Base-by-base conservation (phyloP, 2,888 invertebrate species). In the Agonopterix heracliana region DNA sequence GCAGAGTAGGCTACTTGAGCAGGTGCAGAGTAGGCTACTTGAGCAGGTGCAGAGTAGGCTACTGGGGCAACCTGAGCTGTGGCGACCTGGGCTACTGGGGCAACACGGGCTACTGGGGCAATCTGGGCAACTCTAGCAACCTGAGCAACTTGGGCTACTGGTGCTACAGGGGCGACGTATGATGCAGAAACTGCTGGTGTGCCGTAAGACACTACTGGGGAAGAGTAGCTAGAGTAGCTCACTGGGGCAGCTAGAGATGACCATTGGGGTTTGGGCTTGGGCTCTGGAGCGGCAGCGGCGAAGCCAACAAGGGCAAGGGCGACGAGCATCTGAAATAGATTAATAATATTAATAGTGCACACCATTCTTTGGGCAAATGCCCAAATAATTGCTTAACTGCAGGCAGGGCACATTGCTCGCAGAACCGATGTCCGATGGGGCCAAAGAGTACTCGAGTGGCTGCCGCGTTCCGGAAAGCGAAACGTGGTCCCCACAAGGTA, bases 71-170 rank as follows among this genome's bases (percentile, higher is more conserved):
- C 47, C 34, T 60, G 52, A 10, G 53, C 41, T 9, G 40, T 42
- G 34, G 47, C 26, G 0, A 7, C 5, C 5, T 26, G 7, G 26
- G 26, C 26, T 26, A 26, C 26, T 26, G 46, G 42, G 45, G 45
- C 17, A 17, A 17, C 17, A 2, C 3, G 17, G 3, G 17, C 17
- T n/a, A n/a, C n/a, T 17, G 17, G 2, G 11, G 36, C 63, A 1
- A 60, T 60, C 8, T 49, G 47, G 41, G 51, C 46, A 9, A 55
- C 50, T 13, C 49, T 45, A 46, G 54, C 47, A 8, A 53, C 49
- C 2, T 53, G 54, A 2, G 64, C 54, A 5, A 68, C 57, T 35
- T 64, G 60, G 4, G 55, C 48, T 5, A 52, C 51, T 2, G 50
- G 52, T 17, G 55, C 55, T 11, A 55, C 55, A 8, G 57, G 53